Evolutionary conservation across 1,140 invertebrate species (phyloP).

Genomic region (Trypoxylus dichotomus): DNA sequence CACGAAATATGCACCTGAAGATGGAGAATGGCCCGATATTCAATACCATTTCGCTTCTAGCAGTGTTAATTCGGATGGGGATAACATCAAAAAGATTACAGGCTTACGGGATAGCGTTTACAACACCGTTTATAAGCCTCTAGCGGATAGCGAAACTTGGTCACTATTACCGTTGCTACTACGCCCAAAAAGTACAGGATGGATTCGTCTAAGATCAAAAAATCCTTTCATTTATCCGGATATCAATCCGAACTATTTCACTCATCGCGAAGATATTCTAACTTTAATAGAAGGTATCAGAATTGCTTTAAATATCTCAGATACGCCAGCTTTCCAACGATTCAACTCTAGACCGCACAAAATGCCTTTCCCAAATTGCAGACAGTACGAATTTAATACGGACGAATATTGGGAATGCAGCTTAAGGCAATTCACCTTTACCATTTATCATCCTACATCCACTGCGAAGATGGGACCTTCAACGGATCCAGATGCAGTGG

Average conservation of each 20-base stretch:
- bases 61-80: conserved; percentile 78
- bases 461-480: conserved; percentile 87
- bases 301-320: conserved; percentile 77
- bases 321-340: conserved; percentile 76
- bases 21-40: conserved; percentile 78
- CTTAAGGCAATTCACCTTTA: conserved; percentile 78
- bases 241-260: conserved; percentile 92
- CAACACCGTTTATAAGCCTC: conserved; percentile 82
- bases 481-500: conserved; percentile 74
- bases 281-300: conserved; percentile 79
- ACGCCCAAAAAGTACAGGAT: conserved; percentile 80
- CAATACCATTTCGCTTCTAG: conserved; percentile 86
- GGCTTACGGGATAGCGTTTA: conserved; percentile 79
- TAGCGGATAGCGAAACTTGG: conserved; percentile 79
- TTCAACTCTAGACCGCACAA: conserved; percentile 77
- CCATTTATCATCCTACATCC: conserved; percentile 82
- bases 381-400: conserved; percentile 68
- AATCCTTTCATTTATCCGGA: conserved; percentile 82
- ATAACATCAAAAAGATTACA: conserved; percentile 65
- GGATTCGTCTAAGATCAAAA: conserved; percentile 72
- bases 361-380: conserved; percentile 80
- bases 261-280: conserved; percentile 75
- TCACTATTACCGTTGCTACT: conserved; percentile 78
- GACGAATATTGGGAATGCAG: conserved; percentile 88
- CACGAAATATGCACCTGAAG: conserved; percentile 75